These are phyloP conservation scores for Dinomys branickii DNA, from an alignment of 2,113 vertebrate species.

Conservation along the genomic window DNA sequence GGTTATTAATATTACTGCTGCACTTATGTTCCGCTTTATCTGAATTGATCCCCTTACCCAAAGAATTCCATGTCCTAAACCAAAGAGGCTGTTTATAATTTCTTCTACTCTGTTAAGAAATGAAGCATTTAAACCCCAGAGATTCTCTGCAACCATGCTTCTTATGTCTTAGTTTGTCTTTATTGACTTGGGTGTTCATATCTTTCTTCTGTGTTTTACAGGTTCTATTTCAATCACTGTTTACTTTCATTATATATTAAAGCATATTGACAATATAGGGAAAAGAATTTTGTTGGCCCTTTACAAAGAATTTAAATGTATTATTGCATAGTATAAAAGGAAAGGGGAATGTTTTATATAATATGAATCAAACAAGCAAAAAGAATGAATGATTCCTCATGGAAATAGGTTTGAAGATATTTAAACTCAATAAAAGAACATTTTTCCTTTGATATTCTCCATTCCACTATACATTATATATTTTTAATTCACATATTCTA, in stretches of 20 bases:
- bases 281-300: conserved; percentile 29
- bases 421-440: conserved; percentile 19
- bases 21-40: neutral
- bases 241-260: conserved; percentile 55
- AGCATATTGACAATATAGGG: conserved; percentile 25
- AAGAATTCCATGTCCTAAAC: neutral
- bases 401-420: neutral
- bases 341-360: neutral
- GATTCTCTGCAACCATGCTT: neutral
- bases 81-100: neutral
- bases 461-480: neutral
- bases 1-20: neutral
- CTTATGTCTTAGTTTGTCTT: conserved; percentile 29
- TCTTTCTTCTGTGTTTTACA: conserved; percentile 8
- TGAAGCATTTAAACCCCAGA: neutral
- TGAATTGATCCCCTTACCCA: neutral
- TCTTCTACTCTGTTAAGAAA: conserved; percentile 5
- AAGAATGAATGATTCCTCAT: neutral
- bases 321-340: conserved; percentile 23
- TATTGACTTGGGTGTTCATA: conserved; percentile 6
- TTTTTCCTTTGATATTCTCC: neutral
- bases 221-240: conserved; percentile 48
- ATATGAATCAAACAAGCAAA: neutral
- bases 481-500: neutral
- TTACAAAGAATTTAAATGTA: conserved; percentile 41